Conservation (phyloP, 2,797 vertebrate species). For the Apogon hyalosoma region DNA sequence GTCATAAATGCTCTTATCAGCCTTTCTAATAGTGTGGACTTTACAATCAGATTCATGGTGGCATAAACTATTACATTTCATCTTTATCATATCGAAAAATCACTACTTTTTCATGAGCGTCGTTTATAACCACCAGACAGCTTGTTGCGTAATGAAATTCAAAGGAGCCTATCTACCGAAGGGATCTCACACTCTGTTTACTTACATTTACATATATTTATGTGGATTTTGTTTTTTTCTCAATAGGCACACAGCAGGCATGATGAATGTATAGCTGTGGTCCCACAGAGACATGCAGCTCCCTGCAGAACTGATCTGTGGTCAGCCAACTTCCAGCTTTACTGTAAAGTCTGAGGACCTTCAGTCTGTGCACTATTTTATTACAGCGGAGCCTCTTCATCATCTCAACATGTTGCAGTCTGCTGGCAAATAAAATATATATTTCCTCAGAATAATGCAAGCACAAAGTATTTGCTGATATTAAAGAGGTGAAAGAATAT, state of each 20-base stretch:
- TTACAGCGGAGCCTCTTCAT: constrained; percentile 32
- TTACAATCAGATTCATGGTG: constrained; percentile 94
- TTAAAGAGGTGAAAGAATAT: constrained; percentile 4
- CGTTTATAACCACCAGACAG: constrained; percentile 90
- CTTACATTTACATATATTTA: constrained; percentile 84
- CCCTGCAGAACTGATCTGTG: constrained; percentile 61
- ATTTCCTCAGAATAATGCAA: not conserved
- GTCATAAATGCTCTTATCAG: constrained; percentile 81
- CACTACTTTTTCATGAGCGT: constrained; percentile 87
- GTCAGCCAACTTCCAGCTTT: constrained; percentile 44
- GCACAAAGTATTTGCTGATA: not conserved
- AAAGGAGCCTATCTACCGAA: constrained; percentile 82
- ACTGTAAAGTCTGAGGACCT: constrained; percentile 37
- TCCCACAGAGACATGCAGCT: constrained; percentile 50
- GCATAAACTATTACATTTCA: constrained; percentile 93
- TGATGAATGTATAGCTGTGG: constrained; percentile 75
- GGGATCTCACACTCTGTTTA: constrained; percentile 79
- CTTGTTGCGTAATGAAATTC: constrained; percentile 87
- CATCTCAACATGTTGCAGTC: constrained; percentile 11
- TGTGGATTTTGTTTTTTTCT: constrained; percentile 70
- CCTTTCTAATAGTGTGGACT: constrained; percentile 85
- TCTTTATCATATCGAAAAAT: constrained; percentile 87
- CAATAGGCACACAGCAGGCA: constrained; percentile 81
- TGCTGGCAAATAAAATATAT: constrained; percentile 13
- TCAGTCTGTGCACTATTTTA: constrained; percentile 7